Conservation (phyloP, 2,888 invertebrate species). For the Adineta ricciae region DNA sequence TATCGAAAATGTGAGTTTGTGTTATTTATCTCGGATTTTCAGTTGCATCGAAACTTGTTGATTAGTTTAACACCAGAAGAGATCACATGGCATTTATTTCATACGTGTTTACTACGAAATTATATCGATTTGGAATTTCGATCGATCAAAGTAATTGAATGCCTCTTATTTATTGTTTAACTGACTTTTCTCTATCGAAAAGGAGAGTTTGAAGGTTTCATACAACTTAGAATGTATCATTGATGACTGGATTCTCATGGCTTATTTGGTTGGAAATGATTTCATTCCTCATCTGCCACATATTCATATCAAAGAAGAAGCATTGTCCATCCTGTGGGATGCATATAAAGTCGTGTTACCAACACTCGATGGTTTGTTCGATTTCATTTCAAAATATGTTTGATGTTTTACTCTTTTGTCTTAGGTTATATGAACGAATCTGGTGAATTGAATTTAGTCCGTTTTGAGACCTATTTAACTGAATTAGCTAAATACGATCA, state of each 20-base stretch:
- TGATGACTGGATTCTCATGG: constrained; percentile 98
- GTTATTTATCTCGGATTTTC: neutral
- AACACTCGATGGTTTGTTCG: constrained; percentile 75
- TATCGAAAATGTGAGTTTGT: neutral
- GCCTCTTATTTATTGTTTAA: constrained; percentile 67
- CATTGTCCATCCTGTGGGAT: constrained; percentile 81
- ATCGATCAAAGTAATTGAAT: constrained; percentile 87
- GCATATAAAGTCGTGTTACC: constrained; percentile 87
- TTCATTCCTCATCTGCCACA: constrained; percentile 95
- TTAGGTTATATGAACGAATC: constrained; percentile 82
- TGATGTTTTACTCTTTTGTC: constrained; percentile 36
- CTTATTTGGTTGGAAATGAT: constrained; percentile 98
- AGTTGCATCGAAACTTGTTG: constrained; percentile 53
- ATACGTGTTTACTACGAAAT: constrained; percentile 81
- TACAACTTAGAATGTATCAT: constrained; percentile 87
- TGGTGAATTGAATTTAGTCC: constrained; percentile 67
- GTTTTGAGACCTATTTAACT: constrained; percentile 68
- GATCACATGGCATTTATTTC: constrained; percentile 73
- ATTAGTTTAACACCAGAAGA: constrained; percentile 56
- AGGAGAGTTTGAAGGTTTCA: constrained; percentile 71
- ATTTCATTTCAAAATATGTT: constrained; percentile 78
- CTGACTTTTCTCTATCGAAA: constrained; percentile 56
- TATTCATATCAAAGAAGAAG: constrained; percentile 84
- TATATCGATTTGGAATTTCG: constrained; percentile 76
- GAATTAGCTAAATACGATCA: constrained; percentile 39